Conservation (phyloP, 1,140 invertebrate species). For the Pteromalus puparum region DNA sequence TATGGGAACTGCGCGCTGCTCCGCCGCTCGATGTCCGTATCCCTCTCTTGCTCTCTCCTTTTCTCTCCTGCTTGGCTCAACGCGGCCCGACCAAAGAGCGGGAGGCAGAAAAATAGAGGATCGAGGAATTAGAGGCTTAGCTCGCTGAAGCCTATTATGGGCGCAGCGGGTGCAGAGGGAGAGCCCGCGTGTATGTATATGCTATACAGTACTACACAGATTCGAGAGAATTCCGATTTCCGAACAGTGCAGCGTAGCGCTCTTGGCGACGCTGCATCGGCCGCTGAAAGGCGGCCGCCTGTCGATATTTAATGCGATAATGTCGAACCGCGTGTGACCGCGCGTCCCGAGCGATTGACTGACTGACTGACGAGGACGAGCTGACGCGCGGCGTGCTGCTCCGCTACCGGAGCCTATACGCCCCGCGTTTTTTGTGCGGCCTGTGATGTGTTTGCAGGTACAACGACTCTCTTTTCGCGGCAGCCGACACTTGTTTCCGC, state of each 20-base stretch:
- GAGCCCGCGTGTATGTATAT: conserved; percentile 25
- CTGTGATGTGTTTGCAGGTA: neutral
- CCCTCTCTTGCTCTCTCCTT: neutral
- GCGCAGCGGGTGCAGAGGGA: conserved; percentile 62
- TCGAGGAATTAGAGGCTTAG: conserved; percentile 65
- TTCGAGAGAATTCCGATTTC: conserved; percentile 63
- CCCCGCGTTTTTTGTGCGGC: conserved; percentile 5
- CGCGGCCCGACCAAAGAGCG: conserved; percentile 34
- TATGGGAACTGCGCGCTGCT: conserved; percentile 67
- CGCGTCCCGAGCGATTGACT: conserved; percentile 57
- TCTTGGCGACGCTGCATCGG: conserved; percentile 11
- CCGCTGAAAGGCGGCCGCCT: conserved; percentile 68
- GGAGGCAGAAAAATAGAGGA: conserved; percentile 52
- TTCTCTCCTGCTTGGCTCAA: neutral
- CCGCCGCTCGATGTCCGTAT: neutral
- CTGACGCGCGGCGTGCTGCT: conserved; percentile 57
- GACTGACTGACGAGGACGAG: conserved; percentile 62
- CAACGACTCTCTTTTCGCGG: neutral
- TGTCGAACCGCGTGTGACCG: conserved; percentile 69
- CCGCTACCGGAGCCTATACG: conserved; percentile 50
- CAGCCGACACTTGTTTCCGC: neutral
- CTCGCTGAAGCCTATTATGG: conserved; percentile 66
- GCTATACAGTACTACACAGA: conserved; percentile 50
- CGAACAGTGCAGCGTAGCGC: conserved; percentile 13
- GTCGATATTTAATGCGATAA: conserved; percentile 74